These are phyloP conservation scores for Rhagologus leucostigma DNA, from an alignment of 2,113 vertebrate species.

Conservation along the genomic window DNA sequence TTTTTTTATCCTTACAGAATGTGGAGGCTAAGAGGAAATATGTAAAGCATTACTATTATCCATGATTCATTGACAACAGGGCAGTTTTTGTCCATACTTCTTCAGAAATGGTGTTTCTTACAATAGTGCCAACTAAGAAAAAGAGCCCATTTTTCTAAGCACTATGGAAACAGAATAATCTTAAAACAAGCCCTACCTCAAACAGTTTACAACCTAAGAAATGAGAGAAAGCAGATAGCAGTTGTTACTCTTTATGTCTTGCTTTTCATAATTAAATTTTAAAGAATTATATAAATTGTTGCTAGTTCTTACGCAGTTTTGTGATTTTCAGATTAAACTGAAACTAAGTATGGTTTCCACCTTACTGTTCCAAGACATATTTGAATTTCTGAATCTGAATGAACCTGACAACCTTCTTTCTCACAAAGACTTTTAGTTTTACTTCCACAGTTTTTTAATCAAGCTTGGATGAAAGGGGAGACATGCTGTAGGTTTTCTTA, in stretches of 20 bases:
- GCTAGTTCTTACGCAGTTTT: not conserved
- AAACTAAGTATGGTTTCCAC: not conserved
- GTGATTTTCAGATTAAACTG: conserved; percentile 6
- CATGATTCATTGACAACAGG: conserved; percentile 27
- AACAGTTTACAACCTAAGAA: conserved; percentile 26
- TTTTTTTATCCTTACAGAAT: not conserved
- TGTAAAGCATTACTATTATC: conserved; percentile 11
- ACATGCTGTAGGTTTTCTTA: not conserved
- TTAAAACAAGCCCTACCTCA: conserved; percentile 40
- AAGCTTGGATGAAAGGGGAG: not conserved
- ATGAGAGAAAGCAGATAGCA: conserved; percentile 34
- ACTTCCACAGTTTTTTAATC: not conserved
- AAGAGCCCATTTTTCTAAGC: conserved; percentile 11
- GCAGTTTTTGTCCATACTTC: conserved; percentile 27
- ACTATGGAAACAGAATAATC: conserved; percentile 47
- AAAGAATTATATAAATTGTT: conserved; percentile 43
- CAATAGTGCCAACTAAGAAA: not conserved
- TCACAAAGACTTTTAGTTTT: not conserved
- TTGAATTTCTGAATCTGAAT: not conserved
- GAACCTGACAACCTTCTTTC: not conserved
- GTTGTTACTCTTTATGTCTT: conserved; percentile 38
- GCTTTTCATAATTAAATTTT: conserved; percentile 8
- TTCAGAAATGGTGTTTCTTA: conserved; percentile 20
- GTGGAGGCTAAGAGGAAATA: conserved; percentile 23
- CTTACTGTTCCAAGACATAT: not conserved